Conservation (phyloP, 2,888 invertebrate genomes). For the Gymnoscelis rufifasciata region DNA sequence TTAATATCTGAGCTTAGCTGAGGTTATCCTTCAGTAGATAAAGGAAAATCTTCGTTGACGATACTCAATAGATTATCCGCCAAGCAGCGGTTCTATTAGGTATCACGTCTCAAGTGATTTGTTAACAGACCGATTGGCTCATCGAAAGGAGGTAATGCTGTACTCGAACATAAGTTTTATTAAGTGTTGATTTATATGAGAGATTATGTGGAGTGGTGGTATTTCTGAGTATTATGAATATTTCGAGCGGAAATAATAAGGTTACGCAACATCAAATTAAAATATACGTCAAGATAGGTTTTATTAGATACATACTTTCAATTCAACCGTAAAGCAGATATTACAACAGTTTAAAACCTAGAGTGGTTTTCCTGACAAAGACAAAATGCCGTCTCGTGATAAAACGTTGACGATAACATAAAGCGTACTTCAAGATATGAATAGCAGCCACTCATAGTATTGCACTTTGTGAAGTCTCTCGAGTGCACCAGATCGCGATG, state of each 20-base stretch:
- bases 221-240: too few species aligned
- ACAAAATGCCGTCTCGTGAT: slow-evolving; percentile 6
- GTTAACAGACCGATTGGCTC: slow-evolving; percentile 34
- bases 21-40: too few species aligned
- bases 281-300: too few species aligned
- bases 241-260: too few species aligned
- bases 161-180: slow-evolving; percentile 30
- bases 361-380: not conserved
- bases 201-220: slow-evolving; percentile 1
- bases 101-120: slow-evolving; percentile 31
- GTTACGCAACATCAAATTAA: too few species aligned
- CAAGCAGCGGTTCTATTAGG: slow-evolving; percentile 26
- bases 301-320: too few species aligned
- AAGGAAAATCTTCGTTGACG: too few species aligned
- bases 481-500: slow-evolving; percentile 48
- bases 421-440: slow-evolving; percentile 10
- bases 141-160: slow-evolving; percentile 28
- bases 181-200: slow-evolving; percentile 25
- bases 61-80: slow-evolving; percentile 7
- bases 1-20: too few species aligned
- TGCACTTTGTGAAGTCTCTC: slow-evolving; percentile 42
- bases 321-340: too few species aligned
- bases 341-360: too few species aligned
- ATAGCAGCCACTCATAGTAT: slow-evolving; percentile 29
- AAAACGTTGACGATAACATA: slow-evolving; percentile 5